A percentile compares a stretch with the other conserved stretches of the same genome.
Evolutionary conservation across 2,113 vertebrate species (phyloP).

Genomic region (Ophiodon elongatus): DNA sequence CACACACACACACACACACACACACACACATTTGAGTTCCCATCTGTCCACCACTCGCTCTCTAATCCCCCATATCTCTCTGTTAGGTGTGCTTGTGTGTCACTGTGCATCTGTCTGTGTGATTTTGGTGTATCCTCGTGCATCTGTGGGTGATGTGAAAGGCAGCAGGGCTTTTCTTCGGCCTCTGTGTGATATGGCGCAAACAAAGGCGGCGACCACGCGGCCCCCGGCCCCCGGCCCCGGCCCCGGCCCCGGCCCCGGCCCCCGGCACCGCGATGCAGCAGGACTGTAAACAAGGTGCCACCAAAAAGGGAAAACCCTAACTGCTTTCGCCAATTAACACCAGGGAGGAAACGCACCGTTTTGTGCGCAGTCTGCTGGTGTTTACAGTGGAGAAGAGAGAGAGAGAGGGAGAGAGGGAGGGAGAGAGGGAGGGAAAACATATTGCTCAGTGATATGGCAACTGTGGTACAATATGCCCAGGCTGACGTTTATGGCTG

Average conservation of each 20-base stretch:
- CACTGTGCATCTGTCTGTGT: neutral
- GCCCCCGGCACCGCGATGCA: slow-evolving; percentile 40
- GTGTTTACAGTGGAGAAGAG: slow-evolving; percentile 45
- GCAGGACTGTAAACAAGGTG: slow-evolving; percentile 64
- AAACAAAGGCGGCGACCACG: slow-evolving; percentile 64
- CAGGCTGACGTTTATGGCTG: slow-evolving; percentile 68
- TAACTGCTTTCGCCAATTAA: slow-evolving; percentile 68
- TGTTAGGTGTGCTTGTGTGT: slow-evolving; percentile 41
- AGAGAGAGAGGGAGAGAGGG: neutral
- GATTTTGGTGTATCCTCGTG: slow-evolving; percentile 10
- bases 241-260: slow-evolving; percentile 29
- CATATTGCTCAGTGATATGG: slow-evolving; percentile 58
- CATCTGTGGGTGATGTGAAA: slow-evolving; percentile 30
- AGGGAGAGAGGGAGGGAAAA: slow-evolving; percentile 28
- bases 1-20: slow-evolving; percentile 1
- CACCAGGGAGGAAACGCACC: slow-evolving; percentile 31
- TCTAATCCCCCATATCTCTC: slow-evolving; percentile 28
- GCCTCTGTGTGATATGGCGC: slow-evolving; percentile 45
- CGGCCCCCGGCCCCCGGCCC: slow-evolving; percentile 28
- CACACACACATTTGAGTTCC: slow-evolving; percentile 4
- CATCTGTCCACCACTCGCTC: slow-evolving; percentile 29
- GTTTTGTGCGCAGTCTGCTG: slow-evolving; percentile 43
- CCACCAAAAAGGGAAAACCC: slow-evolving; percentile 58
- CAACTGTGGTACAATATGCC: slow-evolving; percentile 65
- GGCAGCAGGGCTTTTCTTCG: slow-evolving; percentile 52